Base-by-base conservation (phyloP, 2,888 invertebrate genomes). In the Dioctria rufipes region DNA sequence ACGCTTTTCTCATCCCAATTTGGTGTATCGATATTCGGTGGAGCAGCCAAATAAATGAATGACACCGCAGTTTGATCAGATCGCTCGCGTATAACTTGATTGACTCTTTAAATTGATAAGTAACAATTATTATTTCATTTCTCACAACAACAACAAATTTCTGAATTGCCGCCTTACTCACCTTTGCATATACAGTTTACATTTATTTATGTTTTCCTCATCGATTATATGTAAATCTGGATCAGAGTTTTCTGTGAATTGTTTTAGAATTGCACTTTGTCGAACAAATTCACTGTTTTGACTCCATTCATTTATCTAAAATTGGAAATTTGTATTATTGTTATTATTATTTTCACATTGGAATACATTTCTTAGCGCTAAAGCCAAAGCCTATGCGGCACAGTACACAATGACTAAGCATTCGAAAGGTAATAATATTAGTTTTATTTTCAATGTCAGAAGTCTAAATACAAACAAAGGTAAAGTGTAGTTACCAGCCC, bases 21-120 rank as follows among this genome's bases (percentile, higher is more conserved):
- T 3, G 86, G 83, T 54, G 88, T 86, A 78, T 88, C 86, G 40
- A 90, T 88, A 58, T 80, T 86, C 0, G 98, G 98, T 13, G 98
- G 97, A 5, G 93, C 91, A 0, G 99, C 98, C 80, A 99, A 91
- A 89, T 98, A 98, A 63, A 98, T 92, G 88, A 99, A 98, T 3
- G 95, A 94, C 5, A 98, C 94, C 0, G 97, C 98, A 0, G 98
- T 96, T 82, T 94, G 93, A 78, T 92, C 91, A 2, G 93, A 92
- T 65, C 94, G 93, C 81, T 93, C 91, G 82, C 92, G 91, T 81
- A 99, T 95, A 86, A 98, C 91, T 85, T 93, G 92, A 89, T 96
- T 97, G 3, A 95, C 94, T 80, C 88, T 83, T 40, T 43, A 82
- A 82, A 80, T 25, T 25, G 25, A 25, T 13, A 71, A 37, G n/a